Percentiles rank a stretch among this genome's conserved stretches.
These are phyloP conservation scores for Agrypnia vestita DNA, from an alignment of 1,140 invertebrate genomes.

Conservation along the genomic window DNA sequence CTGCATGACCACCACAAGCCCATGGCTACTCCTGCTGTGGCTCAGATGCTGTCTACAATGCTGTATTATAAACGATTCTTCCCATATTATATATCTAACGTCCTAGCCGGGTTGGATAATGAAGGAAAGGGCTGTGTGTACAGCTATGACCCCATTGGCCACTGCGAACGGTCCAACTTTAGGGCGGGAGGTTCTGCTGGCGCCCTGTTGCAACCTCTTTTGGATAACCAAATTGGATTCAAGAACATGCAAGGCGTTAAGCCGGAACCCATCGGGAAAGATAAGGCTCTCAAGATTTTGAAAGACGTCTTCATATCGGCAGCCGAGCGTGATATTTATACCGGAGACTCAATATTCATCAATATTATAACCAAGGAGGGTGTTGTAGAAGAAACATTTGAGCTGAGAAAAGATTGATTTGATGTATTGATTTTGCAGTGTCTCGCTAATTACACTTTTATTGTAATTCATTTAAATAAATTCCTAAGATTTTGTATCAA, in stretches of 20 bases:
- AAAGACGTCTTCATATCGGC: constrained; percentile 98
- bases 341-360: constrained; percentile 93
- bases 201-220: constrained; percentile 85
- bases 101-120: constrained; percentile 91
- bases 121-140: constrained; percentile 95
- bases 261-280: constrained; percentile 77
- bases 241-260: constrained; percentile 86
- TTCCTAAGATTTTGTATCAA: constrained; percentile 10
- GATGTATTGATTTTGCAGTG: neutral
- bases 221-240: constrained; percentile 92
- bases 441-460: constrained; percentile 4
- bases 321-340: constrained; percentile 97
- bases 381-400: constrained; percentile 80
- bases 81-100: constrained; percentile 97
- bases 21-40: constrained; percentile 93
- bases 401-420: constrained; percentile 85
- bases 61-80: constrained; percentile 98
- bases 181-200: constrained; percentile 89
- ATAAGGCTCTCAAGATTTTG: constrained; percentile 87
- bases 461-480: constrained; percentile 35
- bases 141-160: constrained; percentile 97
- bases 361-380: constrained; percentile 94
- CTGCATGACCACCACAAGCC: constrained; percentile 94
- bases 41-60: constrained; percentile 96
- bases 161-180: constrained; percentile 87